A percentile compares a stretch with the other conserved stretches of the same genome.
Evolutionary conservation across 2,113 vertebrate genomes (phyloP).

Genomic region (Gracilinanus agilis): DNA sequence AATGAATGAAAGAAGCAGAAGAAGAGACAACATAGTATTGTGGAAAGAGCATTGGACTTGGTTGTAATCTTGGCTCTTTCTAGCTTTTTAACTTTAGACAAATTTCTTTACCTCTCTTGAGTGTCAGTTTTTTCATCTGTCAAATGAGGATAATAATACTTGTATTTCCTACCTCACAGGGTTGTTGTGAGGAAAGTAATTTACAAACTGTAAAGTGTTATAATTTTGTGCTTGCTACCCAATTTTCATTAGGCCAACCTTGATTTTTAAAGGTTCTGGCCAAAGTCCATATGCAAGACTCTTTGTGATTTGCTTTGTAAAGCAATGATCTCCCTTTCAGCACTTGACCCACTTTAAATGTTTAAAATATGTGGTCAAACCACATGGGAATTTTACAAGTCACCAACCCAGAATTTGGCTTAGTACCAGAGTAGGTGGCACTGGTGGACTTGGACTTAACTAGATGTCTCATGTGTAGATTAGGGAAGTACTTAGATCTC

Average conservation of each 20-base stretch:
- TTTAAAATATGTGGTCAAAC: background rate
- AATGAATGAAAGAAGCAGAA: background rate
- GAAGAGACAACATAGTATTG: background rate
- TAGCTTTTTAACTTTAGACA: background rate
- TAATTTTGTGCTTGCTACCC: background rate
- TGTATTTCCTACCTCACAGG: background rate
- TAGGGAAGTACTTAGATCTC: background rate
- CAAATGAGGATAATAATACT: background rate
- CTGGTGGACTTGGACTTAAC: background rate
- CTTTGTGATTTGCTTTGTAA: background rate
- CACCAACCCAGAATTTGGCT: background rate
- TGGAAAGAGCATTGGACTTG: background rate
- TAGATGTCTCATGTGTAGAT: background rate
- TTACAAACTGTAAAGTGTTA: background rate
- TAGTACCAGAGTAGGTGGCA: background rate
- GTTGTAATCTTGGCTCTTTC: background rate
- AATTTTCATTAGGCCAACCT: background rate
- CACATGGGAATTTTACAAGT: background rate
- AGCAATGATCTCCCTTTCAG: background rate
- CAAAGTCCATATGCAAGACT: background rate
- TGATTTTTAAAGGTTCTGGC: background rate
- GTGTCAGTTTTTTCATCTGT: background rate
- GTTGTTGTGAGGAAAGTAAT: background rate
- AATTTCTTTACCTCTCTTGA: background rate
- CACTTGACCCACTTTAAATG: constrained; percentile 7